Conservation (phyloP, 2,797 vertebrate genomes). For the Microchirus variegatus region DNA sequence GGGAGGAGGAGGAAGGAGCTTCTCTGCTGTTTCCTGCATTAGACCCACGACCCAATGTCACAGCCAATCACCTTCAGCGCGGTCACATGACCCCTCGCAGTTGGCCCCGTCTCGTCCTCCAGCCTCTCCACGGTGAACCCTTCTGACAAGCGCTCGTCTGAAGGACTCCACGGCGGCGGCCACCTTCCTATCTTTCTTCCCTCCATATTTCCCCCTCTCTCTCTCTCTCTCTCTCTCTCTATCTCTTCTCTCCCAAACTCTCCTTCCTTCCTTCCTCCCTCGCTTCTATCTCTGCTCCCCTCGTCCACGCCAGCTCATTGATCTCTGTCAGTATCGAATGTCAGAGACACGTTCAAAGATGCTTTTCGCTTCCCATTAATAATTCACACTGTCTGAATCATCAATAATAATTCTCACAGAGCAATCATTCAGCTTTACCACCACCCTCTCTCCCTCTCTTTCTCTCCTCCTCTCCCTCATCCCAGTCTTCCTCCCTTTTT, state of each 20-base stretch:
- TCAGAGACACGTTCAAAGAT: constrained; percentile 85
- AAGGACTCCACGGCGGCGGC: constrained; percentile 38
- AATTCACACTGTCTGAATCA: constrained; percentile 86
- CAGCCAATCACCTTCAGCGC: constrained; percentile 71
- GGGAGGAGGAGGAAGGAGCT: constrained; percentile 15
- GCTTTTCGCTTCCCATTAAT: constrained; percentile 84
- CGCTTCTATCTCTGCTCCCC: constrained; percentile 45
- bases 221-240: constrained; percentile 20
- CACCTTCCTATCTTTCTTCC: not conserved
- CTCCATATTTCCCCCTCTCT: constrained; percentile 6
- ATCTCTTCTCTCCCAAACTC: constrained; percentile 19
- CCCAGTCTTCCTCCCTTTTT: constrained; percentile 50
- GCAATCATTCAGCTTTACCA: constrained; percentile 83
- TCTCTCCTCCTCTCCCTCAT: constrained; percentile 42
- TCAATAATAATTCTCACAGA: constrained; percentile 86
- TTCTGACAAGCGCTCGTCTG: constrained; percentile 52
- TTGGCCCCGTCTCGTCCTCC: constrained; percentile 29
- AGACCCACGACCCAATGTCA: constrained; percentile 74
- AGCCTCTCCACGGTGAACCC: constrained; percentile 37
- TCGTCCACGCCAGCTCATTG: constrained; percentile 72
- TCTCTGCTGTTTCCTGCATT: constrained; percentile 61
- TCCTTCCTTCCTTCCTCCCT: constrained; percentile 21
- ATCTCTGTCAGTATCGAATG: constrained; percentile 86
- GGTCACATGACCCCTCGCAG: constrained; percentile 64
- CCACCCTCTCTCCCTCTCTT: constrained; percentile 55